Evolutionary conservation across 2,113 vertebrate genomes (phyloP), one percentile per base, ranked within the genome.

Genomic region (Triplophysa siluroides): DNA sequence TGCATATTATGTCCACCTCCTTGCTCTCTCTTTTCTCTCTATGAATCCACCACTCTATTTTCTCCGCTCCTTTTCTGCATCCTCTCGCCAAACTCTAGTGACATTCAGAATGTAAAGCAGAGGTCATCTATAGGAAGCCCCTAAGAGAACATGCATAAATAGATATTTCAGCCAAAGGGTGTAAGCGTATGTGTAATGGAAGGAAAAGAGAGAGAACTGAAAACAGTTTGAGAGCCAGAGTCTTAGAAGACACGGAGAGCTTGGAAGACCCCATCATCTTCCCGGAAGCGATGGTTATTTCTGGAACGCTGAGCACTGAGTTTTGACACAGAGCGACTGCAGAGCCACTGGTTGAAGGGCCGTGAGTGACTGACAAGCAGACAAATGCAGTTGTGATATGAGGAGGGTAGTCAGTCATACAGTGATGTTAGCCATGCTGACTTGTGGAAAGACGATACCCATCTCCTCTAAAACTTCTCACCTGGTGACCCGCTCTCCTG

Each of bases 211-310:
- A 78, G 61, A 61, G 33, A 68, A 69, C 33, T 38, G 33, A 7
- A 63, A 63, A 56, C 66, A 56, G 13, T 18, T 50, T 41, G 67
- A 73, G 26, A 66, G 76, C 41, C 38, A 83, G 16, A 0, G 38
- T 66, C 47, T 38, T 33, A 73, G 19, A 24, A 18, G 38, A 23
- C 11, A 3, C 8, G 61, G 18, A 60, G 19, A 64, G 29, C 56
- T 24, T 64, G 63, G 54, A 50, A 76, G 43, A 54, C 45, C 76
- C 66, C 81, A 80, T 86, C 24, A 83, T 77, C 61, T 76, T 43
- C 76, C 78, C 33, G 43, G 61, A 80, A 83, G 82, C 73, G 2
- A 65, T 2, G 26, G 16, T 77, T 83, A 83, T 21, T 80, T 76
- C 63, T 56, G 73, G 72, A 65, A 66, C 52, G 76, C 72, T 80